Conservation (phyloP, 2,113 vertebrate species). For the Mus spicilegus region DNA sequence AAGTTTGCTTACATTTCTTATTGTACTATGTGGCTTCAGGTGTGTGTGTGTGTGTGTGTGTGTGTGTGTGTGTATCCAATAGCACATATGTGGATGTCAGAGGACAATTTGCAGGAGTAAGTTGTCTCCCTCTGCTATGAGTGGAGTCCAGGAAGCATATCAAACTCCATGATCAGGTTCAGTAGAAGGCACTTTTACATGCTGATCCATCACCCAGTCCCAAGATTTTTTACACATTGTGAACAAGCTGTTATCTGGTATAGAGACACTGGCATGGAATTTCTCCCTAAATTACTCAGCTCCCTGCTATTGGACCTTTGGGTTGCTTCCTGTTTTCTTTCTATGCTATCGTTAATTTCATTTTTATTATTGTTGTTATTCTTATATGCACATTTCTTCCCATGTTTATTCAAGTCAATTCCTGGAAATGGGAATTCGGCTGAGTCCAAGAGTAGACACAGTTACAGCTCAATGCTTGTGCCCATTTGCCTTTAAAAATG, state of each 20-base stretch:
- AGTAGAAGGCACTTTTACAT: background rate
- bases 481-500: background rate
- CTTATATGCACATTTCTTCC: slow-evolving; percentile 22
- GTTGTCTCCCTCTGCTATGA: background rate
- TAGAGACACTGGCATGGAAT: background rate
- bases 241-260: background rate
- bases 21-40: background rate
- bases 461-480: background rate
- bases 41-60: background rate
- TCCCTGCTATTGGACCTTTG: background rate
- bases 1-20: background rate
- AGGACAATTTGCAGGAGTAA: background rate
- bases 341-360: background rate
- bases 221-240: background rate
- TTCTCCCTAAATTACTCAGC: background rate
- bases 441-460: background rate
- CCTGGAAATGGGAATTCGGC: background rate
- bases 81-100: too few species aligned
- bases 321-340: slow-evolving; percentile 46
- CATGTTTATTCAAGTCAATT: background rate
- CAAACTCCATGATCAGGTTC: too few species aligned
- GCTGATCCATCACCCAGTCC: too few species aligned
- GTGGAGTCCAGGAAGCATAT: background rate
- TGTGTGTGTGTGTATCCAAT: background rate
- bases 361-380: slow-evolving; percentile 27